phyloP scores from a whole-genome alignment of 2,888 invertebrate species.

The Cheilosia urbana region DNA sequence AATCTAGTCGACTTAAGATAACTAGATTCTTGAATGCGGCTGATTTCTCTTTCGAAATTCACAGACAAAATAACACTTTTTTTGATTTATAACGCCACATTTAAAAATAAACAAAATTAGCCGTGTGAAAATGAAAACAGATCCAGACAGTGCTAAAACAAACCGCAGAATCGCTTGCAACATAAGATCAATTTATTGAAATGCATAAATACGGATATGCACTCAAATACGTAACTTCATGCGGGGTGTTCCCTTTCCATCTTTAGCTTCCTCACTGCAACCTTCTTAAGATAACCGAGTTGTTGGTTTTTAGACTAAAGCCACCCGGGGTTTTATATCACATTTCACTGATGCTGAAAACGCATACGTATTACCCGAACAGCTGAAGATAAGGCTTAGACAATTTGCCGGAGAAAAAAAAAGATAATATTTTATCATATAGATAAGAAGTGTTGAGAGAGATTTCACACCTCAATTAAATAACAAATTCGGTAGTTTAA shows the following conservation, averaged over 20 bases:
- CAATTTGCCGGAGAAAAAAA: slow-evolving; percentile 14
- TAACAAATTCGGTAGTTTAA: slow-evolving; percentile 14
- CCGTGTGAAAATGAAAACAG: no score
- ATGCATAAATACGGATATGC: not conserved
- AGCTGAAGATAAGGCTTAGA: slow-evolving; percentile 24
- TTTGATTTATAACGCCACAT: no score
- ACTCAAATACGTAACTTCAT: not conserved
- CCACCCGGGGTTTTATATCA: not conserved
- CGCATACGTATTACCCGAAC: not conserved
- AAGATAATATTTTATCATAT: slow-evolving; percentile 13
- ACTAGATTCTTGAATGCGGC: no score
- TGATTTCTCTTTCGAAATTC: no score
- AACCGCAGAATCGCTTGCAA: not conserved
- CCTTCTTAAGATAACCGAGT: not conserved
- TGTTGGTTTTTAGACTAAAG: not conserved
- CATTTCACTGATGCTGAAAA: not conserved
- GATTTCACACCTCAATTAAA: slow-evolving; percentile 7
- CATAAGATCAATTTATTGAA: not conserved
- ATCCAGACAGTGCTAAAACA: no score
- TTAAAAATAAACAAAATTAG: no score
- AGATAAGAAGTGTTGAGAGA: slow-evolving; percentile 46
- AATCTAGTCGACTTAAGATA: no score
- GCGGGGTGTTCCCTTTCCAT: not conserved
- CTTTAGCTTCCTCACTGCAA: not conserved
- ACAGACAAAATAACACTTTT: no score